Conservation (phyloP, 1,140 invertebrate genomes). For the Scaptomyza montana region DNA sequence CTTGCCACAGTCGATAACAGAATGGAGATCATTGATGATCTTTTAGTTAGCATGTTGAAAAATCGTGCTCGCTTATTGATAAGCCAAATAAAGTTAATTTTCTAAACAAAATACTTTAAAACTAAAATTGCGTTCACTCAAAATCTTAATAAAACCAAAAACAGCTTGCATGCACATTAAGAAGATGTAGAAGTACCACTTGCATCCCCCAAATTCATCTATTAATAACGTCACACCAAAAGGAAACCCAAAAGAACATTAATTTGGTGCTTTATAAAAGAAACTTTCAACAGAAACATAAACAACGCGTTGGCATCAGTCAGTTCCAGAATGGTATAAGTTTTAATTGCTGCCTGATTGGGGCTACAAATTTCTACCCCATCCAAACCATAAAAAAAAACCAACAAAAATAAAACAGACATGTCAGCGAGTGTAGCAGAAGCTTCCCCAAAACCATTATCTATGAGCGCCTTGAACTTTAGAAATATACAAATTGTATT, state of each 20-base stretch:
- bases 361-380: slow-evolving; percentile 33
- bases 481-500: slow-evolving; percentile 18
- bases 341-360: slow-evolving; percentile 54
- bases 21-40: slow-evolving; percentile 40
- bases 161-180: background rate
- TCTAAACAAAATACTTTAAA: background rate
- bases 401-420: slow-evolving; percentile 72
- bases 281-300: slow-evolving; percentile 71
- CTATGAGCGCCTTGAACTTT: slow-evolving; percentile 78
- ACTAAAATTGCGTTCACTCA: background rate
- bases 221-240: slow-evolving; percentile 58
- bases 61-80: slow-evolving; percentile 46
- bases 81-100: slow-evolving; percentile 8
- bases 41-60: slow-evolving; percentile 58
- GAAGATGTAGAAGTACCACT: slow-evolving; percentile 25
- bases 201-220: slow-evolving; percentile 45
- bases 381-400: slow-evolving; percentile 55
- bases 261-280: slow-evolving; percentile 35
- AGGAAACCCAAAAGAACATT: slow-evolving; percentile 43
- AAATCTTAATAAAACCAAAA: slow-evolving; percentile 2
- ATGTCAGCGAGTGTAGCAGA: slow-evolving; percentile 28
- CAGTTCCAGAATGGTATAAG: slow-evolving; percentile 30
- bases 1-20: slow-evolving; percentile 15
- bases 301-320: slow-evolving; percentile 60
- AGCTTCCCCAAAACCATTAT: background rate